phyloP scores from a whole-genome alignment of 2,888 invertebrate species.

The Agrenia bidenticulata region DNA sequence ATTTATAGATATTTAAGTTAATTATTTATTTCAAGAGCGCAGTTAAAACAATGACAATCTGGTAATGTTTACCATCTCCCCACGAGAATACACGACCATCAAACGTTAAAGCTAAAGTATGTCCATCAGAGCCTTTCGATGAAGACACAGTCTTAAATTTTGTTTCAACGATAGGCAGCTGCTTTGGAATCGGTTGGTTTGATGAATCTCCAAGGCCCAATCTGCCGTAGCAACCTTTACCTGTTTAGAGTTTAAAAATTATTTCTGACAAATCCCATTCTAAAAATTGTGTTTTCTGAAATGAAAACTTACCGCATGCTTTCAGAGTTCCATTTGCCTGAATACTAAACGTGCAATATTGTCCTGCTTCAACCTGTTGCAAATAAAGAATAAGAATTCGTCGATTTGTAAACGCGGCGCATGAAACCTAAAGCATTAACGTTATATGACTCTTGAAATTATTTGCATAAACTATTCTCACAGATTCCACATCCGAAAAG shows the following conservation, averaged over 20 bases:
- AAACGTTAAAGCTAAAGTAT: slow-evolving; percentile 62
- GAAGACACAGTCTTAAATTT: slow-evolving; percentile 61
- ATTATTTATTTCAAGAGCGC: too few species aligned
- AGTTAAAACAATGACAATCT: too few species aligned
- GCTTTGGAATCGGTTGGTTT: slow-evolving; percentile 63
- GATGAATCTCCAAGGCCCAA: slow-evolving; percentile 66
- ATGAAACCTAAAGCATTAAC: too few species aligned
- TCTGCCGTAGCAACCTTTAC: slow-evolving; percentile 66
- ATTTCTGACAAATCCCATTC: background rate
- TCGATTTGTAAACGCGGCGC: too few species aligned
- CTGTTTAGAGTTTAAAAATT: slow-evolving; percentile 1
- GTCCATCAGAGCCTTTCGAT: slow-evolving; percentile 64
- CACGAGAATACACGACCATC: slow-evolving; percentile 62
- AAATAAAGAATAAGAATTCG: slow-evolving; percentile 13
- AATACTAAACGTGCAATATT: slow-evolving; percentile 66
- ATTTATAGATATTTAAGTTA: too few species aligned
- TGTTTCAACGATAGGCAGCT: slow-evolving; percentile 60
- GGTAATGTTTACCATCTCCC: slow-evolving; percentile 61
- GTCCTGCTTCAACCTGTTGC: slow-evolving; percentile 64
- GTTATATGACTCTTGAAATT: slow-evolving; percentile 12
- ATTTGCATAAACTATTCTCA: slow-evolving; percentile 54
- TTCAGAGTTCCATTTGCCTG: slow-evolving; percentile 63
- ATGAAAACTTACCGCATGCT: slow-evolving; percentile 58
- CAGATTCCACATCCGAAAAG: slow-evolving; percentile 64
- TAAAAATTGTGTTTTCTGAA: background rate